These are phyloP conservation scores for Corvus hawaiiensis DNA, from an alignment of 2,113 vertebrate genomes.

Conservation along the genomic window DNA sequence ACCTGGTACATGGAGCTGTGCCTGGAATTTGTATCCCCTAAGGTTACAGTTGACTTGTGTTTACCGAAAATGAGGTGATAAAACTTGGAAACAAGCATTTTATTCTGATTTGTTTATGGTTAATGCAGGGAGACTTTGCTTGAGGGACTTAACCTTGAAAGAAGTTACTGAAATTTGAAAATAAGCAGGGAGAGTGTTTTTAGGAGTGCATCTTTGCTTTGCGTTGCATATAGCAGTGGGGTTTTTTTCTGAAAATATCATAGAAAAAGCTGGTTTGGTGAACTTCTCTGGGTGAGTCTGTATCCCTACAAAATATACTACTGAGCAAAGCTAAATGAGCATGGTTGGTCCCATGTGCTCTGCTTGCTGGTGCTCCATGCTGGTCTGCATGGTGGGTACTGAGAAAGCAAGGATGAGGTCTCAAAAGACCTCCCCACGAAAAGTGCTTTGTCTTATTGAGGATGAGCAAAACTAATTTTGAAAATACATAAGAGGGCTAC, in stretches of 20 bases:
- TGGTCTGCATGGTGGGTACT: background rate
- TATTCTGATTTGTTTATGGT: background rate
- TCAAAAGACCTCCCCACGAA: fast-evolving
- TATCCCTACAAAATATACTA: background rate
- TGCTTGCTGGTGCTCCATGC: background rate
- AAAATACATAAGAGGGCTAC: fast-evolving
- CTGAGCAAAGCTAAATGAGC: background rate
- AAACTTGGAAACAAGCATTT: background rate
- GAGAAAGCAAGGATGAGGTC: background rate
- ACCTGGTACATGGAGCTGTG: slow-evolving; percentile 1
- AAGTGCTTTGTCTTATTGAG: background rate
- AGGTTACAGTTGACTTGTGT: background rate
- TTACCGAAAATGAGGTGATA: background rate
- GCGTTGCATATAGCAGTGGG: fast-evolving
- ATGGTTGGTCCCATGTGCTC: fast-evolving
- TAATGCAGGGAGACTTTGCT: background rate
- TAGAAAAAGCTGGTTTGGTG: background rate
- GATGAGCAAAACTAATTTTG: background rate
- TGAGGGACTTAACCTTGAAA: background rate
- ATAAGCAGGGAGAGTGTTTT: background rate
- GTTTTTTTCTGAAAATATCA: background rate
- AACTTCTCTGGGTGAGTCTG: background rate
- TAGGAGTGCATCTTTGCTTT: background rate
- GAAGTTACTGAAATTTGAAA: background rate
- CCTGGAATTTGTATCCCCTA: background rate